phyloP scores from a whole-genome alignment of 23 tunicate species.

The Halocynthia aurantium region DNA sequence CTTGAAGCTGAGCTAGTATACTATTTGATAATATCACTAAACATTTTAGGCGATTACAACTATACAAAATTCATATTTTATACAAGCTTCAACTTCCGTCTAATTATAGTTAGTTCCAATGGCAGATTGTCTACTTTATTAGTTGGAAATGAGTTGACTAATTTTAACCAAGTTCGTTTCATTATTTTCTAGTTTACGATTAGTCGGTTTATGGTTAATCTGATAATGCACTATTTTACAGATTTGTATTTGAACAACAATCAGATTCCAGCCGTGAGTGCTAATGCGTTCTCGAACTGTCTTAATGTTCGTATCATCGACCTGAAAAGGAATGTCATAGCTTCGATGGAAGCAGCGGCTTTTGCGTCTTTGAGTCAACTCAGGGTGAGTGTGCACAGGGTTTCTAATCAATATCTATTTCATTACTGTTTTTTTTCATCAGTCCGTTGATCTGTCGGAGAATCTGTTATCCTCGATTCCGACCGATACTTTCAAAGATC shows the following conservation, averaged over 20 bases:
- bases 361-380: conserved; percentile 55
- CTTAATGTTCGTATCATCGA: conserved; percentile 43
- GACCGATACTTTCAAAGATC: conserved; percentile 36
- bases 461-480: conserved; percentile 54
- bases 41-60: too few relatives aligned
- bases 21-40: too few relatives aligned
- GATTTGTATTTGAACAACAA: conserved; percentile 72
- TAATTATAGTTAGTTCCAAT: too few relatives aligned
- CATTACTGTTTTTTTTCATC: background rate
- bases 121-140: too few relatives aligned
- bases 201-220: too few relatives aligned
- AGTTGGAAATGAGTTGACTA: too few relatives aligned
- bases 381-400: conserved; percentile 43
- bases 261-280: conserved; percentile 37
- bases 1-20: too few relatives aligned
- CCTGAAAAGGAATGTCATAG: conserved; percentile 40
- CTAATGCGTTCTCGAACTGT: conserved; percentile 56
- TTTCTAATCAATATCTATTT: background rate
- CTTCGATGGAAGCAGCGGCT: conserved; percentile 30
- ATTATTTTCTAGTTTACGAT: too few relatives aligned
- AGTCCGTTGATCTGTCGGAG: conserved; percentile 65
- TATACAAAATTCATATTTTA: too few relatives aligned
- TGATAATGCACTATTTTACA: background rate
- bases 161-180: too few relatives aligned
- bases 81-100: too few relatives aligned